A percentile compares a stretch with the other conserved stretches of the same genome.
phyloP scores from a whole-genome alignment of 1,140 invertebrate species.

The Phenacoccus solenopsis region DNA sequence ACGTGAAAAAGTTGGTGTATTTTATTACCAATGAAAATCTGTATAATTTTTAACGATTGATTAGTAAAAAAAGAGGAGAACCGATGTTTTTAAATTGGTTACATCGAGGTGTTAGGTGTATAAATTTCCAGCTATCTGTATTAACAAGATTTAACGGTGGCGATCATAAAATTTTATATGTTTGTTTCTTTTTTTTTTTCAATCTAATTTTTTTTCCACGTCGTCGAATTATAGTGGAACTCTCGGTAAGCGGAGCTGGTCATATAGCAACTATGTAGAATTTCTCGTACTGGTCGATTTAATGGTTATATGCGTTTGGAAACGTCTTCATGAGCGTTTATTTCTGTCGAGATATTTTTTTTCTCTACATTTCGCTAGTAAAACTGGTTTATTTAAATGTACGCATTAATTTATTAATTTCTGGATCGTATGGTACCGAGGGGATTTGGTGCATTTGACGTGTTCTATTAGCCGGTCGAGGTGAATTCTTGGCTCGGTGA shows the following conservation, averaged over 20 bases:
- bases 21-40: background rate
- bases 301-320: background rate
- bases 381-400: slow-evolving; percentile 3
- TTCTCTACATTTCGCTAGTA: background rate
- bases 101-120: background rate
- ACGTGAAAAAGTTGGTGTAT: background rate
- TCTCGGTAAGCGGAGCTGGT: background rate
- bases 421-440: background rate
- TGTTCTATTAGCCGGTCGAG: background rate
- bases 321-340: background rate
- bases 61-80: background rate
- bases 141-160: background rate
- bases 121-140: background rate
- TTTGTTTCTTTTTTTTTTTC: background rate
- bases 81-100: background rate
- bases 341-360: background rate
- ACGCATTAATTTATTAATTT: slow-evolving; percentile 3
- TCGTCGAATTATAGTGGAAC: background rate
- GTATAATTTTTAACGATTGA: background rate
- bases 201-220: background rate
- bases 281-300: background rate
- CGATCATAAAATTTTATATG: background rate
- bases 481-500: background rate
- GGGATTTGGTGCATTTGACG: background rate
- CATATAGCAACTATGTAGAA: background rate